Percentiles rank a stretch among this genome's conserved stretches.
Evolutionary conservation across 2,113 vertebrate genomes (phyloP).

Genomic region (Myanophis thanlyinensis): DNA sequence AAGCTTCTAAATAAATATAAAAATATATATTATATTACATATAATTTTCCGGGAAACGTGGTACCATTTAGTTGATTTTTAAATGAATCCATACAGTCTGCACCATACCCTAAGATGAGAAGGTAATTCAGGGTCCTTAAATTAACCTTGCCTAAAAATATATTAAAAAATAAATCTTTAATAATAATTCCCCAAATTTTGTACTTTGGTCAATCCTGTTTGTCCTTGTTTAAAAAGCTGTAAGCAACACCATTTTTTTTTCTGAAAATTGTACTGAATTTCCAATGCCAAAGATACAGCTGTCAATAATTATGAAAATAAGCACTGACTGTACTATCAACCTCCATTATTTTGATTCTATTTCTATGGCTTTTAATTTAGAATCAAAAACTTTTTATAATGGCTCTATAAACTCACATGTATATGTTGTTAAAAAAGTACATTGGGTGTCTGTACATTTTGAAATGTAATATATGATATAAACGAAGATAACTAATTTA

Average conservation of each 20-base stretch:
- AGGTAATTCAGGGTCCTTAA: constrained; percentile 81
- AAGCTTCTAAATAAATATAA: constrained; percentile 98
- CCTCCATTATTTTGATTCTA: constrained; percentile 71
- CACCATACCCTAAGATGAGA: constrained; percentile 69
- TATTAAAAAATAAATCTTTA: constrained; percentile 60
- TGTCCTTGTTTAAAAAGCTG: constrained; percentile 59
- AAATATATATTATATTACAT: constrained; percentile 89
- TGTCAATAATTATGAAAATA: constrained; percentile 67
- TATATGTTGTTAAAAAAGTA: constrained; percentile 75
- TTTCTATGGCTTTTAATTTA: constrained; percentile 80
- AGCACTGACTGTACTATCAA: constrained; percentile 70
- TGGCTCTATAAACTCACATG: constrained; percentile 69
- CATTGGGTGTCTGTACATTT: constrained; percentile 81
- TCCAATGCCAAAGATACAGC: constrained; percentile 85
- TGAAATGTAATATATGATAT: constrained; percentile 79
- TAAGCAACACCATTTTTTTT: constrained; percentile 76
- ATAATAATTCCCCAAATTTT: constrained; percentile 67
- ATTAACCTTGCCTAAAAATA: constrained; percentile 67
- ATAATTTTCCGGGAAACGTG: constrained; percentile 87
- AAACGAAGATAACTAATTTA: constrained; percentile 77
- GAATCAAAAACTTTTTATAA: constrained; percentile 75
- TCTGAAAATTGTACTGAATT: constrained; percentile 73
- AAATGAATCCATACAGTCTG: constrained; percentile 75
- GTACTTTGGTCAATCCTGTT: constrained; percentile 70
- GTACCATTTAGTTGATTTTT: constrained; percentile 83